A percentile compares a stretch with the other conserved stretches of the same genome.
Evolutionary conservation across 2,797 vertebrate genomes (phyloP).

Genomic region (Pantherophis alleghaniensis): DNA sequence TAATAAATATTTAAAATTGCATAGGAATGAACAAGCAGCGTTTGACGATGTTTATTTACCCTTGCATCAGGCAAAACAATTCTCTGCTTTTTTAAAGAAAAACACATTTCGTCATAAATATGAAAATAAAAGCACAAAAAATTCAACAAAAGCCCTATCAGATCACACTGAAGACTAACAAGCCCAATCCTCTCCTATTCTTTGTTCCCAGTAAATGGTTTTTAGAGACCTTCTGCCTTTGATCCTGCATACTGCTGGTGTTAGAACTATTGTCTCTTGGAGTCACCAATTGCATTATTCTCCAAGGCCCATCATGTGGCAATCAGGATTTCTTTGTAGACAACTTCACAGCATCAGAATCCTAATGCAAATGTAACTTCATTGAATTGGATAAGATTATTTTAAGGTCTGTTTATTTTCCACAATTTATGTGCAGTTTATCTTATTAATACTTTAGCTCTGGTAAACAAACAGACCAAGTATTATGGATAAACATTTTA

Average conservation of each 20-base stretch:
- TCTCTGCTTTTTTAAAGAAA: not conserved
- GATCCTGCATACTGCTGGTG: not conserved
- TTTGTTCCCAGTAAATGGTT: not conserved
- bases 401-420: constrained; percentile 13
- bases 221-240: not conserved
- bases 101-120: not conserved
- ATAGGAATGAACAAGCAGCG: not conserved
- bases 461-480: not conserved
- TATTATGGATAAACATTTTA: constrained; percentile 2
- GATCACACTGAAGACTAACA: not conserved
- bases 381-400: constrained; percentile 22
- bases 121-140: not conserved
- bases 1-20: not conserved
- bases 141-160: not conserved
- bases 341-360: not conserved
- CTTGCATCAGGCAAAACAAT: not conserved
- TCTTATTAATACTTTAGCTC: constrained; percentile 16
- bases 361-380: constrained; percentile 8
- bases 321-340: not conserved
- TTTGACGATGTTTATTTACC: not conserved
- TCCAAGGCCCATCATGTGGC: not conserved
- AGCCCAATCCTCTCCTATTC: not conserved
- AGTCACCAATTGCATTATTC: not conserved
- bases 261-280: not conserved
- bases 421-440: not conserved